Percentiles rank a stretch among this genome's conserved stretches.
These are phyloP conservation scores for Brachyhypopomus gauderio DNA, from an alignment of 2,113 vertebrate genomes.

Conservation along the genomic window DNA sequence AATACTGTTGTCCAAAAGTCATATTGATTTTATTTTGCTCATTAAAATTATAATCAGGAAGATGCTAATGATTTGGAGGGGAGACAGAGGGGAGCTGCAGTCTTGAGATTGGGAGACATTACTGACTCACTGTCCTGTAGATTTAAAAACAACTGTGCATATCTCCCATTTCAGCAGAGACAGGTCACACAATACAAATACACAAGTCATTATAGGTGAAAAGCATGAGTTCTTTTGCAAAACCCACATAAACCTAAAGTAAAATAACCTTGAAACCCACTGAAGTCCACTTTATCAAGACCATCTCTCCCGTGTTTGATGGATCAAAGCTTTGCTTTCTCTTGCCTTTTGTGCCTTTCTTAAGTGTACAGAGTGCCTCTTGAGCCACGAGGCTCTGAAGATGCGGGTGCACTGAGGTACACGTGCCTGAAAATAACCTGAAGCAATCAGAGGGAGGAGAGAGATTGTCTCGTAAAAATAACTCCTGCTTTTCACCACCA, in stretches of 20 bases:
- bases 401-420: not conserved
- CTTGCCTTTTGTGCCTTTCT: slow-evolving; percentile 4
- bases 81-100: no score
- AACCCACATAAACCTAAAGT: not conserved
- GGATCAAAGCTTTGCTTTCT: slow-evolving; percentile 6
- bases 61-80: no score
- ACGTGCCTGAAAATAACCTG: slow-evolving; percentile 9
- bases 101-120: no score
- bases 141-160: no score
- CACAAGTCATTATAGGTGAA: not conserved
- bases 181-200: no score
- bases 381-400: not conserved
- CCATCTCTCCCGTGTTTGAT: not conserved
- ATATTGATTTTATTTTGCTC: no score
- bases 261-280: not conserved
- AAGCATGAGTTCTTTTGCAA: not conserved
- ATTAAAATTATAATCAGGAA: no score
- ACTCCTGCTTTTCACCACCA: not conserved
- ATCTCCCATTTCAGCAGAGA: no score
- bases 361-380: not conserved
- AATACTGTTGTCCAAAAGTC: no score
- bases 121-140: no score
- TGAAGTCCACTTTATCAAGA: not conserved
- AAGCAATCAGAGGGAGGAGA: slow-evolving; percentile 5
- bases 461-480: not conserved